Evolutionary conservation across 92 coral and sea anemone species (phyloP).

Genomic region (Siderastrea siderea): DNA sequence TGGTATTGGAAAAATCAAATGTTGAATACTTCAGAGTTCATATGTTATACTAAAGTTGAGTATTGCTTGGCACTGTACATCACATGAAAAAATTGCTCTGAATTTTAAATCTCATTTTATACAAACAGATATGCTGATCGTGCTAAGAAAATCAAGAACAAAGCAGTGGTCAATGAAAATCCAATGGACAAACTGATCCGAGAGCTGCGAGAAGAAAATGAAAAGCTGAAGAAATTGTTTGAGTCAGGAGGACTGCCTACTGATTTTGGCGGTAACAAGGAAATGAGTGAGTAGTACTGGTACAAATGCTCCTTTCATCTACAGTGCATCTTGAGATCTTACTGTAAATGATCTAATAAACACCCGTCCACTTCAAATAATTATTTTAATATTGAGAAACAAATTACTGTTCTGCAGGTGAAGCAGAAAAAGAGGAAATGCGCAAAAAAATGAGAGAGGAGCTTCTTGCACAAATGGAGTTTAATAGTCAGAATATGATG

Average conservation of each 20-base stretch:
- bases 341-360: background rate
- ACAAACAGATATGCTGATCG: conserved; percentile 95
- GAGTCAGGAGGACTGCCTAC: conserved; percentile 78
- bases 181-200: conserved; percentile 97
- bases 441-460: conserved; percentile 87
- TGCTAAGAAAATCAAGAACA: conserved; percentile 99
- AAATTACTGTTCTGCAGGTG: conserved; percentile 2
- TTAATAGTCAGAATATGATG: conserved; percentile 90
- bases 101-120: background rate
- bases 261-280: conserved; percentile 33
- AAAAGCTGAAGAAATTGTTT: conserved; percentile 89
- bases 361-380: background rate
- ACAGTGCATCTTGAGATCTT: no score
- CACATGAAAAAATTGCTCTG: background rate
- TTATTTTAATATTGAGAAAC: no score
- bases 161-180: conserved; percentile 99
- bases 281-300: conserved; percentile 27
- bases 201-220: conserved; percentile 95
- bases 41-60: no score
- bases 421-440: conserved; percentile 84
- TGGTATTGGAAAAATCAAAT: no score
- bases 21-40: no score
- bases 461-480: conserved; percentile 91
- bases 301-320: background rate
- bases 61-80: background rate